Evolutionary conservation across 2,797 vertebrate species (phyloP), one percentile per base, ranked within the genome.

Genomic region (Sciaenops ocellatus): DNA sequence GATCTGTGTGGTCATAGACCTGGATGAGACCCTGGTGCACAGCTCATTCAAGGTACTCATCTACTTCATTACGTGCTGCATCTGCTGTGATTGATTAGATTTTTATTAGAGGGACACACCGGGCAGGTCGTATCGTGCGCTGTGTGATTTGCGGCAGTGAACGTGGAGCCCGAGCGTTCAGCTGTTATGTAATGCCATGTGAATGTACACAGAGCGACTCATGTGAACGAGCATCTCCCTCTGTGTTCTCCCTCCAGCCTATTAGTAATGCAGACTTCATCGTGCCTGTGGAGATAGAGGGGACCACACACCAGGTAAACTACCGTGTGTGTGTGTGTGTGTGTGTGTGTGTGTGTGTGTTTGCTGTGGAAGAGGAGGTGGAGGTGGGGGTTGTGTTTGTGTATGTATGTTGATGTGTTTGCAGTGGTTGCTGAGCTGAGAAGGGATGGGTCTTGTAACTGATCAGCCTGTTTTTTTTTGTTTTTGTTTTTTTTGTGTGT

Each of bases 281-380:
- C 82, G 96, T 97, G 87, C 96, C 97, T 83, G 96, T 97, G 81
- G 97, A 98, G 93, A 98, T 97, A 78, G 97, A 97, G 90, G 97
- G 96, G 90, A 96, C 95, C 90, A 97, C 96, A 82, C 97, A 97
- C 90, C 97, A 97, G 97, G 97, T 98, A 90, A 90, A 76, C 48
- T 61, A 46, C 54, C 41, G 17, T 73, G 50, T 79, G 79, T 61
- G 78, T 66, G 17, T 73, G 50, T 79, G 79, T 61, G 78, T 66
- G 56, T 57, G 67, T 52, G 80, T 67, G 70, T 71, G 63, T 71
- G 77, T 76, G 64, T 51, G 85, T 85, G 66, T 73, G 72, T 89
- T 68, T 64, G 54, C 44, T 34, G 67, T 73, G 18, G 73, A 59
- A 51, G 47, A 26, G 26, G 57, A 17, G 41, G 47, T 42, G 26